phyloP scores from a whole-genome alignment of 2,888 invertebrate genomes.

The Aleiodes leptofemur region DNA sequence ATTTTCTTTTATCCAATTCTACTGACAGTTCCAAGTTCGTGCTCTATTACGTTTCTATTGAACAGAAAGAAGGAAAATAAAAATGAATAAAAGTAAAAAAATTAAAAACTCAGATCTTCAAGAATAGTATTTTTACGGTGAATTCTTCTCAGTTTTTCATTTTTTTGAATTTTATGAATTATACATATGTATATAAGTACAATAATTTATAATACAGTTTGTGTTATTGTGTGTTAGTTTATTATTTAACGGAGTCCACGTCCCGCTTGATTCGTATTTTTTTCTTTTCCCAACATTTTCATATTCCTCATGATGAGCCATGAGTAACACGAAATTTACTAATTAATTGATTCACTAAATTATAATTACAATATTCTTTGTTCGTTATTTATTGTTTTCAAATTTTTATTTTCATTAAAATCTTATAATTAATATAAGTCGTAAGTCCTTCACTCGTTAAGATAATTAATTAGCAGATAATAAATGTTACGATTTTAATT shows the following conservation, averaged over 20 bases:
- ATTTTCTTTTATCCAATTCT: constrained; percentile 9
- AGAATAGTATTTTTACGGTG: constrained; percentile 6
- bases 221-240: constrained; percentile 12
- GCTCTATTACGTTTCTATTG: constrained; percentile 22
- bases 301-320: not conserved
- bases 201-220: constrained; percentile 40
- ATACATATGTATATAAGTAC: constrained; percentile 45
- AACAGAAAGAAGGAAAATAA: not conserved
- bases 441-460: constrained; percentile 37
- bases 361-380: constrained; percentile 15
- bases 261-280: not conserved
- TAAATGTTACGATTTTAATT: constrained; percentile 45
- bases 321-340: constrained; percentile 3
- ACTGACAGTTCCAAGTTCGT: constrained; percentile 21
- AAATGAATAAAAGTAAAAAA: constrained; percentile 5
- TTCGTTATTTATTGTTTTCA: constrained; percentile 7
- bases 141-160: constrained; percentile 13
- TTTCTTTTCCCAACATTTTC: not conserved
- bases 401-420: constrained; percentile 6
- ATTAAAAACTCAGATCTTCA: constrained; percentile 8
- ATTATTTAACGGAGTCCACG: constrained; percentile 12
- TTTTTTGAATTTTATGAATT: constrained; percentile 22
- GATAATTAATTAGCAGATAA: constrained; percentile 29
- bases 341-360: constrained; percentile 7
- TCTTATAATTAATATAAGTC: constrained; percentile 36